Base-by-base conservation (phyloP, 2,113 vertebrate species). In the Rhegmatorhina hoffmannsi region DNA sequence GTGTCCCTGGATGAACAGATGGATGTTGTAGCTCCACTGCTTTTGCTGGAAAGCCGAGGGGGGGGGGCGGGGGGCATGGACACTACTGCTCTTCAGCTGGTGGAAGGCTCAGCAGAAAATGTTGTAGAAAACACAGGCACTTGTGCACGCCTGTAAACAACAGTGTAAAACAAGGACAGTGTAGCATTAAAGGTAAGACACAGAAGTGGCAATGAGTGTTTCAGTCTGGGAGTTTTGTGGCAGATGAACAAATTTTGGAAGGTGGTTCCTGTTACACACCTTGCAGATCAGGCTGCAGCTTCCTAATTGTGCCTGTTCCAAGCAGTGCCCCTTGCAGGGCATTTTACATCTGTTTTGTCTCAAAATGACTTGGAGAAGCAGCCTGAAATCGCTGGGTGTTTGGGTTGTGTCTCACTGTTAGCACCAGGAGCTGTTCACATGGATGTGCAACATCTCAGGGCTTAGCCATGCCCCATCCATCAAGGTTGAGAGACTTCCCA, bases 71-170 rank as follows among this genome's bases (percentile, higher is more conserved):
- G 36, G 36, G 36, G 9, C 36, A n/a, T n/a, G 36, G 36, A 36
- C 36, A 56, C 33, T 63, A 0, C 66, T 43, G 70, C 56, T 63
- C 64, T 84, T 76, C 60, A 79, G 52, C 31, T 55, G 14, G 44
- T 64, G 44, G 6, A 38, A 50, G n/a, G 43, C 56, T 90, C 40
- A 56, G 7, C 50, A 38, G 55, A 31, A 77, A 44, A 17, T 5
- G 7, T 8, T 36, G 18, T 3, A 7, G 38, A 18, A 66, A 82
- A n/a, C 24, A 7, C 1, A 0, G 49, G 44, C 0, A 0, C 0
- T 0, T 76, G 23, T 55, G 50, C 20, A 11, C 3, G 3, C 4
- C 7, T 74, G 69, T 64, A 62, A 53, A 74, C 29, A 55, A 1
- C 43, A 60, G 55, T 47, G 14, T 47, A 34, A 34, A 34, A 59